A percentile compares a stretch with the other conserved stretches of the same genome.
Conservation (phyloP, 2,797 vertebrate species). For the Coregonus sp. region DNA sequence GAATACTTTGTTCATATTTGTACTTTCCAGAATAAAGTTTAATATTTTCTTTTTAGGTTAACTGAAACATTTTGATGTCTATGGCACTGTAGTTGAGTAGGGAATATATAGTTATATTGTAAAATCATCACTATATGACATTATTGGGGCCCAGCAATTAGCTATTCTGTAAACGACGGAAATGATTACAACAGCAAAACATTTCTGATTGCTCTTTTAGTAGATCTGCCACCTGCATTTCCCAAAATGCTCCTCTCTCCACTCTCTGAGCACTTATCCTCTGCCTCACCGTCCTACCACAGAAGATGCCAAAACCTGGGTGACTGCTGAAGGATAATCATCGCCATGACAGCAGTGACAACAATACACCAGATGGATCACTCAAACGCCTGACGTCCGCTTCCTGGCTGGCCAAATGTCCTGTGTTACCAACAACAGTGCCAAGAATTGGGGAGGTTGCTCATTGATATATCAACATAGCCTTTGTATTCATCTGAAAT, state of each 20-base stretch:
- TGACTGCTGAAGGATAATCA: conserved; percentile 7
- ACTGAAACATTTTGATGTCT: background rate
- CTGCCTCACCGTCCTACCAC: background rate
- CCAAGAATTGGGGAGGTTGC: background rate
- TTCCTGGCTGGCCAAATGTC: background rate
- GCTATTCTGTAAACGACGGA: background rate
- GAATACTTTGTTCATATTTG: background rate
- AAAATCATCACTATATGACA: background rate
- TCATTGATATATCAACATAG: background rate
- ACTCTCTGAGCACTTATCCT: background rate
- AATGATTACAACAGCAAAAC: background rate
- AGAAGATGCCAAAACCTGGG: background rate
- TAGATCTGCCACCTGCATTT: background rate
- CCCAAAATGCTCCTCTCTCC: background rate
- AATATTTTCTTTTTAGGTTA: background rate
- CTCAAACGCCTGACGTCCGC: conserved; percentile 21
- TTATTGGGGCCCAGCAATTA: background rate
- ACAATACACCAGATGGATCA: conserved; percentile 23
- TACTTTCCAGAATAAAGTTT: background rate
- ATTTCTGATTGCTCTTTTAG: background rate
- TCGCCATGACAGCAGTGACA: conserved; percentile 11
- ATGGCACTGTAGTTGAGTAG: background rate
- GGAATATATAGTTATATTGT: background rate
- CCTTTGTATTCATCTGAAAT: background rate
- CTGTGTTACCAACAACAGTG: background rate